Evolutionary conservation across 2,113 vertebrate genomes (phyloP), one percentile per base, ranked within the genome.

Genomic region (Phylloscopus trochiloides): DNA sequence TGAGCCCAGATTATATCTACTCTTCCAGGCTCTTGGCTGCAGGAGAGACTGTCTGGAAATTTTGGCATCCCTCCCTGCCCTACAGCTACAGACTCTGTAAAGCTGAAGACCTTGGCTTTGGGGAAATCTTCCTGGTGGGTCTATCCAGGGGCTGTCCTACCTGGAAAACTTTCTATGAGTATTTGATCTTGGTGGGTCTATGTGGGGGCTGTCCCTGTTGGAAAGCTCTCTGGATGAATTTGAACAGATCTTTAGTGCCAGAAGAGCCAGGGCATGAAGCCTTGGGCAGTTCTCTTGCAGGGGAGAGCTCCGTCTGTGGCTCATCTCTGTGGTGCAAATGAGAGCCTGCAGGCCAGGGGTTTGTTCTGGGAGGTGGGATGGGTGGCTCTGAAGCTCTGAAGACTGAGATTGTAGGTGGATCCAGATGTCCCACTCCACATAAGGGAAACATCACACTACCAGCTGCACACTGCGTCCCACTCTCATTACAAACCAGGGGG

Each of bases 1-100:
- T 78, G 83, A 96, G 96, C 96, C 96, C 94, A 97, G 91, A 84
- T 96, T 94, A 34, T 88, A 96, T 94, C 95, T 92, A 43, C 88
- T 94, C 88, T 96, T 96, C 86, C 91, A 97, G 79, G 83, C 76
- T 95, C 83, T 92, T 97, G 96, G 96, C 96, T 95, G 65, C 89
- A 75, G n/a, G 43, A 96, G 76, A 95, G 45, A 32, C 91, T 88
- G 96, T 96, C 95, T 97, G 96, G 76, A 96, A 96, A 83, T 83
- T 84, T 29, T 95, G 96, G 96, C 96, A 91, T 65, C 17, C 5
- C 17, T 96, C 89, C 73, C 65, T 86, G 68, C 76, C 88, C 89
- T 94, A 75, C 48, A 95, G 86, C 83, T 81, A 86, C 59, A 81
- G 88, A 67, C 36, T 74, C 71, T 43, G 78, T 65, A 92, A 62